Conservation (phyloP, 1,140 invertebrate species). For the Sinonovacula constricta region DNA sequence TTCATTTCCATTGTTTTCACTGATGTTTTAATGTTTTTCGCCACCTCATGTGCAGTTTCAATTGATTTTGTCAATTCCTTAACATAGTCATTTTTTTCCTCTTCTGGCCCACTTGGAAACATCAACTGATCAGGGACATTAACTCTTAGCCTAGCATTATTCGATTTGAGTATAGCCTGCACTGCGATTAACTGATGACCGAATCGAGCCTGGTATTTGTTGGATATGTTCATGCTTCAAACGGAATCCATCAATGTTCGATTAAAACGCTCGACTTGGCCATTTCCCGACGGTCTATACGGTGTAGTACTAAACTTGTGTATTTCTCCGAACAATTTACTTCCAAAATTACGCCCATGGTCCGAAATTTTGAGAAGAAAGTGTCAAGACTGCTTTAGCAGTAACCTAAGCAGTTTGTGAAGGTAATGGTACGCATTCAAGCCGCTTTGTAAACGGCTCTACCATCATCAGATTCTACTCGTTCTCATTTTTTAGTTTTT, state of each 20-base stretch:
- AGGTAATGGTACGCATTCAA: constrained; percentile 22
- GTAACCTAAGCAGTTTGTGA: constrained; percentile 37
- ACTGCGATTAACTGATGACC: constrained; percentile 7
- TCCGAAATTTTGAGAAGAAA: neutral
- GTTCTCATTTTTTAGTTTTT: constrained; percentile 11
- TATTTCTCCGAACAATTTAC: neutral
- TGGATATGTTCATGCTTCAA: neutral
- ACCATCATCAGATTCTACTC: constrained; percentile 34
- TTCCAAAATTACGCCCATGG: constrained; percentile 15
- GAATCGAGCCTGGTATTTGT: neutral
- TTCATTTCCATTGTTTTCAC: neutral
- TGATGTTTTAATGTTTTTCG: neutral
- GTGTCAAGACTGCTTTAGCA: constrained; percentile 14
- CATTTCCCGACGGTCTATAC: neutral
- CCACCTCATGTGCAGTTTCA: neutral
- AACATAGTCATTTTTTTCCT: constrained; percentile 1
- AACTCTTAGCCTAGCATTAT: constrained; percentile 24
- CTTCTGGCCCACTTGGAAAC: neutral
- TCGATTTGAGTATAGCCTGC: constrained; percentile 30
- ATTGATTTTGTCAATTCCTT: neutral
- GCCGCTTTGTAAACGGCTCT: constrained; percentile 4
- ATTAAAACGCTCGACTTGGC: constrained; percentile 18
- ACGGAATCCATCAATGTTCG: neutral
- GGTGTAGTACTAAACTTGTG: neutral
- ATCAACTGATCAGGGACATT: constrained; percentile 1